phyloP scores from a whole-genome alignment of 2,888 invertebrate genomes.

The Orthosia cruda region DNA sequence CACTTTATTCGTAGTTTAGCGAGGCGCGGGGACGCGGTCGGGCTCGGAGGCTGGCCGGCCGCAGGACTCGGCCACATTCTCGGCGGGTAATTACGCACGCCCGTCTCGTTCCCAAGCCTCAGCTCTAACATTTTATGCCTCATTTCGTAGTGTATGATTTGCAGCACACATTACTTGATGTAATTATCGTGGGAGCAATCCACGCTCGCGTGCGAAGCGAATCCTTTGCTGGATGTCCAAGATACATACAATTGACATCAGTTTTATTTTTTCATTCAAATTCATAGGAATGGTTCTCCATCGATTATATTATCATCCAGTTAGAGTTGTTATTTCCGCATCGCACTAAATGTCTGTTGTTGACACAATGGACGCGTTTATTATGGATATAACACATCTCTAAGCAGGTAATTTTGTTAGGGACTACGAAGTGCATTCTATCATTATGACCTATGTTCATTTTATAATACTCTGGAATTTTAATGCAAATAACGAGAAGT shows the following conservation, averaged over 20 bases:
- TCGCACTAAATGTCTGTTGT: neutral
- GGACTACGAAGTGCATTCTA: conserved; percentile 1
- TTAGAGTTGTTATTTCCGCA: conserved; percentile 8
- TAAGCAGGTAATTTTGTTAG: conserved; percentile 1
- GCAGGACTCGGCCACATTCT: conserved; percentile 89
- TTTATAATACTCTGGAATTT: conserved; percentile 49
- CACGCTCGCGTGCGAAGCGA: conserved; percentile 80
- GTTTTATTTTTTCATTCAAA: conserved; percentile 21
- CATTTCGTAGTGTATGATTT: conserved; percentile 90
- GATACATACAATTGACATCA: conserved; percentile 63
- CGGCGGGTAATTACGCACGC: conserved; percentile 90
- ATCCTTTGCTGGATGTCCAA: conserved; percentile 77
- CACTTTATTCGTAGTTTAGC: conserved; percentile 88
- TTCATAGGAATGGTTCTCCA: conserved; percentile 25
- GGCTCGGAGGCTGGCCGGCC: conserved; percentile 82
- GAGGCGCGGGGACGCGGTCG: conserved; percentile 72
- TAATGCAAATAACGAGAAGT: conserved; percentile 57
- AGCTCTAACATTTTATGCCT: conserved; percentile 89
- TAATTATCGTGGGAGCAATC: conserved; percentile 89
- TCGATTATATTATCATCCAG: conserved; percentile 26
- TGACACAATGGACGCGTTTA: conserved; percentile 3
- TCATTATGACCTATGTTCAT: conserved; percentile 36
- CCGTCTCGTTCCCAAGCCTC: conserved; percentile 87
- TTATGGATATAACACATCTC: neutral
- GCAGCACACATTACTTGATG: conserved; percentile 86